Evolutionary conservation across 1,140 invertebrate genomes (phyloP), one percentile per base, ranked within the genome.

Genomic region (fruit fly (Drosophila melanogaster)): DNA sequence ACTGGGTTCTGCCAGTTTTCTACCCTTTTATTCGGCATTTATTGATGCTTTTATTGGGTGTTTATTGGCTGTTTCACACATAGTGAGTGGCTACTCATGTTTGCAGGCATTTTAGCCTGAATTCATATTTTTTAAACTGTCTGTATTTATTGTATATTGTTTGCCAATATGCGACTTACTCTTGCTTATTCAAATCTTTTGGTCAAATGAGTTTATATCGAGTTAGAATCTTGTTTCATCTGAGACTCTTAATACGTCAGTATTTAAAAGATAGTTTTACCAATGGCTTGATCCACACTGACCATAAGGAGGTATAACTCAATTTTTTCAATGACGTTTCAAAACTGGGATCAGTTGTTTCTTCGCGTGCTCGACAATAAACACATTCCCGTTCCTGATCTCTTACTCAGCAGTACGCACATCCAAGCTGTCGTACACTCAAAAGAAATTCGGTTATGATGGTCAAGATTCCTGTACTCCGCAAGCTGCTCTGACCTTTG

Each of bases 281-380:
- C 30, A 7, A 30, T 10, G 1, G 30, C 8, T 30, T 30, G 30
- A 30, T 30, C 30, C 30, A 10, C 30, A 10, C 37, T 38, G 37
- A 6, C 24, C 24, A 4, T 26, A 26, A 5, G 24, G 5, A 5
- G 24, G 5, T 26, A 6, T 6, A 26, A 26, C 6, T 6, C 6
- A 5, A 6, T 26, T 26, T 7, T 5, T 26, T 6, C 6, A 26
- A 7, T 6, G 1, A 26, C 6, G 26, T 26, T 7, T 26, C 6
- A 7, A 26, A 40, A n/a, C 46, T 50, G 40, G 30, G 35, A 70
- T 69, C 62, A 69, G 17, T 70, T 33, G 67, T 67, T 67, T 70
- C 35, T 40, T 17, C n/a, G 22, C 58, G 62, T 47, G 57, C 22
- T 24, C 14, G 4, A 8, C 41, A 38, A 62, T 12, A 33, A n/a